Evolutionary conservation across 30 jellyfish, hydroid and myxozoan genomes (phyloP), one percentile per base, ranked within the genome.

Genomic region (Aurelia sp.): DNA sequence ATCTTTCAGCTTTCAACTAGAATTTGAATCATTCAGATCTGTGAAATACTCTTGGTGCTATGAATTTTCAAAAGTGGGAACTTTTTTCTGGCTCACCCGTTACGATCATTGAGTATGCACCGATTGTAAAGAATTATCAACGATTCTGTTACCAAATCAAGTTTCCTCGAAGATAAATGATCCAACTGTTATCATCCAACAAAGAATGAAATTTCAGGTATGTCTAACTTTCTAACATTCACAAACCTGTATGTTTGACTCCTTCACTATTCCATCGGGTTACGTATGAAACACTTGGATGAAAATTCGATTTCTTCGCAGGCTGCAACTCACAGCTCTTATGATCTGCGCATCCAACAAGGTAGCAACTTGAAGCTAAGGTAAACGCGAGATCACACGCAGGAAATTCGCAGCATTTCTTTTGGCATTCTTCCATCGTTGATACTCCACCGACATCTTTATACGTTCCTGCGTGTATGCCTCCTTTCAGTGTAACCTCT

Each of bases 231-330:
- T n/a, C n/a, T n/a, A n/a, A n/a, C n/a, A n/a, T n/a, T n/a, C n/a
- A n/a, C n/a, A n/a, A n/a, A 96, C 99, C 96, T 86, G 99, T 85
- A 70, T 92, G 98, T 27, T 92, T 90, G 18, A 96, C 99, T 10
- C 99, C 99, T 69, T 96, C 99, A 55, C 94, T 82, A 81, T 96
- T 96, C 98, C 98, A 90, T 84, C 99, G 57, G n/a, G 98, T 96
- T 44, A 96, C 98, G 52, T 90, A 96, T 3, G 98, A 87, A 47
- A 96, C 92, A 73, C 89, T 88, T 8, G 99, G 99, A 55, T 96
- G 97, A 78, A 96, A 87, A 44, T 79, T 85, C 22, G 97, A 83
- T 72, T 81, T 84, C 81, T 96, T 90, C 8, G 99, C 98, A 3
- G 97, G 97, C 74, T 86, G 97, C 66, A 96, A 74, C 13, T 79